Evolutionary conservation across 2,797 vertebrate genomes (phyloP), one percentile per base, ranked within the genome.

Genomic region (Echeneis naucrates): DNA sequence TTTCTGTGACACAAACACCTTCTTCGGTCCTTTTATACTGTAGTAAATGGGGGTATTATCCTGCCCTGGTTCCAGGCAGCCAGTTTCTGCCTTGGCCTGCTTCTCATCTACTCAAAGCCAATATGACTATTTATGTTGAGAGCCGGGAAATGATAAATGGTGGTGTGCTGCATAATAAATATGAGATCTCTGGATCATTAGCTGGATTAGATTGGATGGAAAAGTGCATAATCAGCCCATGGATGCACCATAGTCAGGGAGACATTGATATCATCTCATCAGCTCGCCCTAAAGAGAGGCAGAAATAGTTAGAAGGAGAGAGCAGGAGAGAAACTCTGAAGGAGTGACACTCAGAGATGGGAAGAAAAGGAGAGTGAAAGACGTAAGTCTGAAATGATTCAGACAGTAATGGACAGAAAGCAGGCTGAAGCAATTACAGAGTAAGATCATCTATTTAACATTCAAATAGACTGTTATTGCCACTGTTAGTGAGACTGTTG

Each of bases 141-240:
- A 16, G 71, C 76, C 78, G 80, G 69, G 77, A 88, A 85, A 89
- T 89, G 81, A 91, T 87, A 80, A 83, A 89, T 82, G 67, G 79
- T 40, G 40, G 44, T 58, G 71, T 38, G 58, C 60, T 53, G 63
- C 68, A 66, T 87, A 88, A 85, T 90, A 90, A 89, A 91, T 88
- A 89, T 92, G 75, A 89, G 92, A 91, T 88, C 81, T 81, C 75
- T 79, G 81, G 77, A 87, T 92, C 87, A 89, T 92, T 92, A 88
- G 86, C 74, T 70, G 84, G 80, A 93, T 90, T 89, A 87, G 62
- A 90, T 87, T 82, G 78, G 77, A 88, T 56, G 75, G 75, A 81
- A 89, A 91, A 89, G 75, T 87, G 87, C 83, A 87, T 86, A 82
- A 89, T 91, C 89, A 90, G 85, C 79, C 76, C 45, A 53, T 72